Conservation (phyloP, 2,888 invertebrate species). For the Anticlea derivata region DNA sequence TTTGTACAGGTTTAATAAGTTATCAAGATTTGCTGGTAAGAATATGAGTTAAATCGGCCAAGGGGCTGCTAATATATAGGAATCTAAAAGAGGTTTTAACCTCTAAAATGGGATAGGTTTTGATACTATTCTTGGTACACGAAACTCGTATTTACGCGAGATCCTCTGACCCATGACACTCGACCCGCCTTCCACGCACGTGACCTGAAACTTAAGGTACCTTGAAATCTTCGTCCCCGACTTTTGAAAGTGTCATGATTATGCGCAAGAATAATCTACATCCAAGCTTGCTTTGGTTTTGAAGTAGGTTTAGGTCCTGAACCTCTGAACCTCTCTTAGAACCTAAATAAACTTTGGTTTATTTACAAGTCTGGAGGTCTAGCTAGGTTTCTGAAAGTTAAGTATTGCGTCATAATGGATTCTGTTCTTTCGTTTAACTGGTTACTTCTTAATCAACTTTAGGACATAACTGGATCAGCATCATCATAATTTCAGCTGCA, state of each 20-base stretch:
- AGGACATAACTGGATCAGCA: too few species aligned
- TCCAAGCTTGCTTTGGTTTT: neutral
- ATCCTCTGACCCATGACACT: conserved; percentile 7
- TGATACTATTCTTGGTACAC: conserved; percentile 1
- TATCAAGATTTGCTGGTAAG: too few species aligned
- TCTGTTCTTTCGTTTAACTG: too few species aligned
- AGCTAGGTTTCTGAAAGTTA: neutral
- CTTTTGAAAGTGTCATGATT: conserved; percentile 11
- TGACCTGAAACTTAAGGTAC: conserved; percentile 9
- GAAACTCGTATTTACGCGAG: conserved; percentile 6
- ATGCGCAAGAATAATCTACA: conserved; percentile 3
- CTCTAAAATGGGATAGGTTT: neutral
- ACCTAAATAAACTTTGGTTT: conserved; percentile 1
- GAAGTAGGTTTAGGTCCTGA: neutral
- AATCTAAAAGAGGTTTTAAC: too few species aligned
- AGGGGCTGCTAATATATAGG: too few species aligned
- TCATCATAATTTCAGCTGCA: too few species aligned
- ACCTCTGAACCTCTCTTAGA: neutral
- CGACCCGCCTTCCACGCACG: conserved; percentile 14
- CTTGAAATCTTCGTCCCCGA: neutral
- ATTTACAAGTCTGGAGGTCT: neutral
- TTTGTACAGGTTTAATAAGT: too few species aligned
- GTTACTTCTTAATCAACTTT: too few species aligned
- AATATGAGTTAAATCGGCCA: too few species aligned
- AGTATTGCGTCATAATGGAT: neutral